A percentile compares a stretch with the other conserved stretches of the same genome.
Conservation (phyloP, 64 coral and sea anemone genomes). For the Anthopleura sola region DNA sequence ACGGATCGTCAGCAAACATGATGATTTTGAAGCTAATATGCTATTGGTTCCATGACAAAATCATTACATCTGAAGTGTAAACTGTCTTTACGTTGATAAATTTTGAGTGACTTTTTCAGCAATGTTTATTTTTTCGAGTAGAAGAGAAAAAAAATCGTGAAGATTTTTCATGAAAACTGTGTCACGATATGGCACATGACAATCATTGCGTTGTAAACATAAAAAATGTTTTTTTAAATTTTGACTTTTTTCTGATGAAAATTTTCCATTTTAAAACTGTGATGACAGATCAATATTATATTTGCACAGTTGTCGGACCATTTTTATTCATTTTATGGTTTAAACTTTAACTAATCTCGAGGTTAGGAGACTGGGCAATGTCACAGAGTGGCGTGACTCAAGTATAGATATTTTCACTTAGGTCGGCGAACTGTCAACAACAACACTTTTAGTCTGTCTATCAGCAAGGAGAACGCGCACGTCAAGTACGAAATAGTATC, state of each 20-base stretch:
- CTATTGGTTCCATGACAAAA: background rate
- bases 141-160: background rate
- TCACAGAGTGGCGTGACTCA: slow-evolving; percentile 3
- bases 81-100: background rate
- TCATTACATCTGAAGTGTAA: background rate
- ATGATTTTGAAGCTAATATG: background rate
- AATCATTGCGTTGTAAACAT: background rate
- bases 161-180: background rate
- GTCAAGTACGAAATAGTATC: slow-evolving; percentile 32
- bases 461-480: background rate
- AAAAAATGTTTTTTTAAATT: background rate
- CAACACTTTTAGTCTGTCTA: slow-evolving; percentile 6
- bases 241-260: background rate
- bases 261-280: background rate
- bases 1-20: background rate
- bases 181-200: background rate
- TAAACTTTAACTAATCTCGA: background rate
- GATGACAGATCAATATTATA: background rate
- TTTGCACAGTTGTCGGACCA: background rate
- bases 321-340: background rate
- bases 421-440: slow-evolving; percentile 36
- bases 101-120: background rate
- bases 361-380: background rate
- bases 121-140: background rate
- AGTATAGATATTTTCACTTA: slow-evolving; percentile 7